phyloP scores from a whole-genome alignment of 2,888 invertebrate genomes.

The Lamellibrachia columna region DNA sequence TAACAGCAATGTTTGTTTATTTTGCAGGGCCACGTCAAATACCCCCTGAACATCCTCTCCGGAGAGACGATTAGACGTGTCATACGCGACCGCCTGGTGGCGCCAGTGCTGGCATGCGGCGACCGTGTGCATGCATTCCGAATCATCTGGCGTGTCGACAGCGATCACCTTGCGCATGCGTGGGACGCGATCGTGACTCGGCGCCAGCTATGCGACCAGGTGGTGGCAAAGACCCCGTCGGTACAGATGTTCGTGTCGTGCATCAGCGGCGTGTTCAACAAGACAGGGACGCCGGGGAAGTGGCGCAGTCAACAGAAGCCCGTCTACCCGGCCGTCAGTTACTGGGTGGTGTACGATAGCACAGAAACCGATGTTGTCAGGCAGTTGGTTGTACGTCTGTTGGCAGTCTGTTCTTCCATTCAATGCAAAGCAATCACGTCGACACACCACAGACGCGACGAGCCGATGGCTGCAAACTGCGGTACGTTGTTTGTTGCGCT shows the following conservation, averaged over 20 bases:
- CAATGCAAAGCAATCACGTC: not conserved
- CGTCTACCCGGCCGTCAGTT: not conserved
- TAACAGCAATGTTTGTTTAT: not conserved
- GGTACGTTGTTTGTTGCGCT: not conserved
- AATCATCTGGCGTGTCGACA: slow-evolving; percentile 10
- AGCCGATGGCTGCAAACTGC: not conserved
- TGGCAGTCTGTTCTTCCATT: not conserved
- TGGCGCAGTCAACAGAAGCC: not conserved
- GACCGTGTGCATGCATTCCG: not conserved
- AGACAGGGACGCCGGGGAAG: not conserved
- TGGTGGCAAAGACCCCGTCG: not conserved
- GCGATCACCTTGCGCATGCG: not conserved
- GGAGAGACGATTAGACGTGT: not conserved
- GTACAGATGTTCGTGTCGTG: not conserved
- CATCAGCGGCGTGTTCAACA: not conserved
- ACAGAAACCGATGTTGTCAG: not conserved
- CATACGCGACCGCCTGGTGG: not conserved
- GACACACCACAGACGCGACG: not conserved
- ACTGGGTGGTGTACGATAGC: not conserved
- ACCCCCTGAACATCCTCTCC: not conserved
- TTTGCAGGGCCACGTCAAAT: not conserved
- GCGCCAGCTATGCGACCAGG: not conserved
- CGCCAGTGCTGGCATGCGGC: not conserved
- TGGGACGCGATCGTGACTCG: not conserved
- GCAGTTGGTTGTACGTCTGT: not conserved